Evolutionary conservation across 2,797 vertebrate genomes (phyloP).

Genomic region (Cephalopachus bancanus): DNA sequence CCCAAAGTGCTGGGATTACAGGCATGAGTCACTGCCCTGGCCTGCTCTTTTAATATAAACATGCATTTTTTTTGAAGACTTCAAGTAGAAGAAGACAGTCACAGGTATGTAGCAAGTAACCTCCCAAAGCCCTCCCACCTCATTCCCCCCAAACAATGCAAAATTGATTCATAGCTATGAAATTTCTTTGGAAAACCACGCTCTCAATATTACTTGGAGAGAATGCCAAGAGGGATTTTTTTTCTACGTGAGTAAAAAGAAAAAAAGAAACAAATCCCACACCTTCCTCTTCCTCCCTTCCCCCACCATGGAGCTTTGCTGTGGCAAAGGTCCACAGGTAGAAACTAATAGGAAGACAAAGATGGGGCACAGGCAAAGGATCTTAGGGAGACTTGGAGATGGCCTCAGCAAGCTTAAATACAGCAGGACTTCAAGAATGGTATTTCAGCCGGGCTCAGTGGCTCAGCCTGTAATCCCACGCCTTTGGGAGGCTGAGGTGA

Average conservation of each 20-base stretch:
- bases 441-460: neutral
- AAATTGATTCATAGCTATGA: neutral
- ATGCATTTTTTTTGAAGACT: neutral
- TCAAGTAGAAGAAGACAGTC: neutral
- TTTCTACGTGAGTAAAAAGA: neutral
- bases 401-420: neutral
- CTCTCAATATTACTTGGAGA: constrained; percentile 24
- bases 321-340: neutral
- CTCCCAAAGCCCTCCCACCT: neutral
- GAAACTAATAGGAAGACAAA: neutral
- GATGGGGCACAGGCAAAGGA: neutral
- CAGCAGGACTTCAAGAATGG: neutral
- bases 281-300: neutral
- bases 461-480: too few species aligned
- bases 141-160: neutral
- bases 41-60: neutral
- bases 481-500: too few species aligned
- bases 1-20: too few species aligned
- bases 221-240: neutral
- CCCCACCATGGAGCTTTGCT: neutral
- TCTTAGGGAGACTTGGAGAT: neutral
- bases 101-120: neutral
- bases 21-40: too few species aligned
- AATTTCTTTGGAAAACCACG: neutral
- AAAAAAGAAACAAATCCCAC: constrained; percentile 12